Base-by-base conservation (phyloP, 2,888 invertebrate species). In the Parnassius orleans region DNA sequence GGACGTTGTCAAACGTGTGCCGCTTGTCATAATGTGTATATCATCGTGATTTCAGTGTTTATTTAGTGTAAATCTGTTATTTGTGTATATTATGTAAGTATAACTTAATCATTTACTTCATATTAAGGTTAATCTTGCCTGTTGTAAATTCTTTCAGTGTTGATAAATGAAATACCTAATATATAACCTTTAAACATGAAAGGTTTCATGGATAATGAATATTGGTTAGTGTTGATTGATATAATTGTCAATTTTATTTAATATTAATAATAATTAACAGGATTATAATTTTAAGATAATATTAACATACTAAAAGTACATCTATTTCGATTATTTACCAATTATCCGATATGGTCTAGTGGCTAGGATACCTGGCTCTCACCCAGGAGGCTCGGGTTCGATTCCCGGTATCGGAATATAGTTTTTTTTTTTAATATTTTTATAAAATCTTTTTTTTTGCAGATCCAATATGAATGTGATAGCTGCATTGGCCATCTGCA, bases 341-440 rank as follows among this genome's bases (percentile, higher is more conserved):
- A 42, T 19, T 10, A 72, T 86, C 85, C 86, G 83, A 82, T 89
- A 89, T 87, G 85, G 87, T 88, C 87, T 89, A 88, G 86, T 88
- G 87, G 88, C 81, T 87, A 87, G 87, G 87, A 87, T 86, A 84
- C 80, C 93, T 93, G 93, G 93, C 93, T 93, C 90, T 93, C 93
- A 93, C 92, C 93, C 93, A 93, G 93, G 93, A 93, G 93, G 93
- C 93, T 93, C 93, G 93, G 93, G 93, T 93, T 93, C 93, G 93
- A 93, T 93, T 93, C 93, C 93, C 93, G 93, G 93, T 93, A 93
- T 92, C 92, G 93, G 93, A 93, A 57, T 14, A 51, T 3, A 19
- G 2, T 19, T 63, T 66, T 57, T 62, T 70, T 69, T 72, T 61
- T 63, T 53, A 61, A 44, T 53, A 60, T 61, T 66, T 67, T 68